Base-by-base conservation (phyloP, 2,797 vertebrate genomes). In the Falco naumanni region DNA sequence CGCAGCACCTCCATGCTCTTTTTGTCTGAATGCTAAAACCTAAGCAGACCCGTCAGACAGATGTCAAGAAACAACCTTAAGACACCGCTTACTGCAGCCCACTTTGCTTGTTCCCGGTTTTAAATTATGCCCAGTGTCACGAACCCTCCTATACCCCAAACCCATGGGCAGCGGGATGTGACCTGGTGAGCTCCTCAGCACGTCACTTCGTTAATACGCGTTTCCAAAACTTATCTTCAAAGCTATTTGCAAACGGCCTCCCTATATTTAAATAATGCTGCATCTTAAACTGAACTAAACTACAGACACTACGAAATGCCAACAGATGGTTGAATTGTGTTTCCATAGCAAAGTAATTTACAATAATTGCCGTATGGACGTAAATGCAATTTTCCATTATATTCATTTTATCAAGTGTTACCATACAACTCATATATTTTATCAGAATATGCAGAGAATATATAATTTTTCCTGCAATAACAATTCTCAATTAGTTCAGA, bases 291-390 rank as follows among this genome's bases (percentile, higher is more conserved):
- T 85, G 94, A 98, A 95, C 96, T 94, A 95, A 97, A 94, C 96
- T 95, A 95, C 94, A 95, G 97, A 96, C 96, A 96, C 96, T 88
- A 96, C 56, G 96, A 98, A 98, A 98, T 98, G 97, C 97, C 98
- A 98, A 97, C 97, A 98, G 98, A 98, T 98, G 98, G 98, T 64
- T 98, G 98, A 96, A 97, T 97, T 98, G 98, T 98, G 98, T 98
- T 98, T 98, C 98, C 98, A 98, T 98, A 98, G 98, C 97, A 98
- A 98, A 98, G 97, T 98, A 98, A 98, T 98, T 98, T 98, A 98
- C 98, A 98, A 98, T 98, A 98, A 98, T 98, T 98, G 98, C 98
- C 83, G 96, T 98, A 98, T 97, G 97, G 97, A 98, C 83, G 93
- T 96, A 97, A 98, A 97, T 97, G 97, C 95, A 97, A 97, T 98